Base-by-base conservation (phyloP, 2,797 vertebrate species). In the Scolopax bukidnonensis region DNA sequence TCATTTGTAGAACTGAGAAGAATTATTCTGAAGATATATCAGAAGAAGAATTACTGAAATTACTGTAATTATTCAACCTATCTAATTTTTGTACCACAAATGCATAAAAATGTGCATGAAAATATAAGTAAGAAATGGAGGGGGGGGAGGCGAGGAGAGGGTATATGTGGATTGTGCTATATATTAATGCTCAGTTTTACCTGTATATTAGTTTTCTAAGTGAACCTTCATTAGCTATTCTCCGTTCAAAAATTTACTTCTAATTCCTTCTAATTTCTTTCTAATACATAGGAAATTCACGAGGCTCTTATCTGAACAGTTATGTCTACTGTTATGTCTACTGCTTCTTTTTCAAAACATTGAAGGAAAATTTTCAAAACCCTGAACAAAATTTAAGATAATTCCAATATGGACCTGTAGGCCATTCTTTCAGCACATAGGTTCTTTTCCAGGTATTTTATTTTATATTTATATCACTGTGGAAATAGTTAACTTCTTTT, bases 41-140 rank as follows among this genome's bases (percentile, higher is more conserved):
- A 90, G 41, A 89, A 78, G 56, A 61, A 91, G 16, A 57, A 79
- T 60, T 64, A 82, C 8, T 30, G 28, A 54, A 89, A 74, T 56
- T 88, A 82, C 8, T 30, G 28, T 59, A 89, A 74, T 56, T 88
- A 70, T 17, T 71, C 32, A 86, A 64, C 17, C 41, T 6, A 61
- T 15, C 2, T 57, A 40, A 84, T 86, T 75, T 56, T 71, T 24
- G 5, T 40, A 88, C 86, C 36, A 78, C 48, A 23, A 68, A 48
- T 3, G 8, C 61, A 81, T 19, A 54, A 91, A 91, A 82, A 59
- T 24, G 76, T 24, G 32, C 50, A 89, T 28, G 54, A 33, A 80
- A 82, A 84, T 10, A 54, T 10, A 73, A 60, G 45, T 40, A 67
- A 90, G 21, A 89, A 76, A 53, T 7, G 25, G 5, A 2, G 16